phyloP scores from a whole-genome alignment of 2,113 vertebrate genomes.

The Tricholaema leucomelas region DNA sequence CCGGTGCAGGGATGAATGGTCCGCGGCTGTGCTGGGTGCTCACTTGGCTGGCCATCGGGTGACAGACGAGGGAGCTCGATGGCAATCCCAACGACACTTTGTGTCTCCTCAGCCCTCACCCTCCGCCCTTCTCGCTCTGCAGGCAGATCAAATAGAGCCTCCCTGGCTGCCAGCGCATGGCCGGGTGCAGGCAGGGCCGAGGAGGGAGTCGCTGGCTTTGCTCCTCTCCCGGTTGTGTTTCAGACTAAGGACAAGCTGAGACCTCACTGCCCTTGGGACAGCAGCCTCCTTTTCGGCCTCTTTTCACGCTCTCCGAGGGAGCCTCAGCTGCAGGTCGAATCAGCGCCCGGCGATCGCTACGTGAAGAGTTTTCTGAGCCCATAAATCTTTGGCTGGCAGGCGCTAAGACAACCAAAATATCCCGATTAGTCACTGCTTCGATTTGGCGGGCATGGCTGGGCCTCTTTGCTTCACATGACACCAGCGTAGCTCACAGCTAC shows the following conservation, averaged over 20 bases:
- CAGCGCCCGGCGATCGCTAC: conserved; percentile 53
- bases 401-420: conserved; percentile 75
- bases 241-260: background rate
- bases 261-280: background rate
- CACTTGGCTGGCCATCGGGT: conserved; percentile 56
- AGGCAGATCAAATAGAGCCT: conserved; percentile 22
- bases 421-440: conserved; percentile 73
- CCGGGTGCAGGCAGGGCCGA: background rate
- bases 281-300: conserved; percentile 37
- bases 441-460: conserved; percentile 71
- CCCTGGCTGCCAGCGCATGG: conserved; percentile 34
- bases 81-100: conserved; percentile 21
- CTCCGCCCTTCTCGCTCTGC: conserved; percentile 5
- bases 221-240: conserved; percentile 14
- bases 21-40: background rate
- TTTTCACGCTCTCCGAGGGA: conserved; percentile 12
- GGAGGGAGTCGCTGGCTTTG: background rate
- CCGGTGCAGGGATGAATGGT: conserved; percentile 15
- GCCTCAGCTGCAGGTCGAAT: conserved; percentile 68
- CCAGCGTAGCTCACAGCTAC: conserved; percentile 75
- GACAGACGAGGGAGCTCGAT: conserved; percentile 49
- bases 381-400: conserved; percentile 27
- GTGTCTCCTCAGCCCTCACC: background rate
- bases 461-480: conserved; percentile 71
- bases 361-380: conserved; percentile 64